phyloP scores from a whole-genome alignment of 2,797 vertebrate genomes.

The Rhinophrynus dorsalis region DNA sequence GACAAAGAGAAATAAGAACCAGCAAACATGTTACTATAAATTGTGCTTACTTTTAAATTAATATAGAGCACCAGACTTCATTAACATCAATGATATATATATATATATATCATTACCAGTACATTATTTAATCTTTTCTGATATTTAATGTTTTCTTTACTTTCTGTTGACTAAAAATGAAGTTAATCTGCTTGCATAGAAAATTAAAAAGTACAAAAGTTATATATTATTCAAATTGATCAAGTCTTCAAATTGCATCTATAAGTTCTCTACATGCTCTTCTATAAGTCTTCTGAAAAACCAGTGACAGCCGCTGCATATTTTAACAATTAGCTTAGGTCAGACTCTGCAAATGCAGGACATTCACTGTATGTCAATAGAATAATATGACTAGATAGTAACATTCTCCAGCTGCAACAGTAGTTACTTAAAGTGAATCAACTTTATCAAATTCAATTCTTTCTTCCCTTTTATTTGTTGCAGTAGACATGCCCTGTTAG shows the following conservation, averaged over 20 bases:
- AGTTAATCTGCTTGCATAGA: too few species aligned
- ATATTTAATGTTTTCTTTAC: too few species aligned
- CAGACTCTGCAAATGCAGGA: conserved; percentile 66
- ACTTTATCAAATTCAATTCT: conserved; percentile 45
- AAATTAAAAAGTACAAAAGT: conserved; percentile 28
- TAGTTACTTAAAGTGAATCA: conserved; percentile 52
- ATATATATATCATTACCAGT: too few species aligned
- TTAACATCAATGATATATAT: too few species aligned
- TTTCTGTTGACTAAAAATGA: too few species aligned
- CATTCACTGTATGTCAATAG: conserved; percentile 72
- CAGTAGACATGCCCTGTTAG: conserved; percentile 55
- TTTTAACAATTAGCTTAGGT: conserved; percentile 77
- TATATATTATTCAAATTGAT: conserved; percentile 50
- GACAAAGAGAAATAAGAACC: too few species aligned
- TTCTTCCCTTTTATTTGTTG: conserved; percentile 44
- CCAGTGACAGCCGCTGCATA: conserved; percentile 69
- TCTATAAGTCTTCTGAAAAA: conserved; percentile 57
- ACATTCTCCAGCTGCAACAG: conserved; percentile 56
- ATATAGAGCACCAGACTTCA: too few species aligned
- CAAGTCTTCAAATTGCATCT: conserved; percentile 72
- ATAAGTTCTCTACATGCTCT: too few species aligned
- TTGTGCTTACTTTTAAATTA: too few species aligned
- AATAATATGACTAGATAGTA: conserved; percentile 62
- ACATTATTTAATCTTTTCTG: too few species aligned
- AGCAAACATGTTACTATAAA: too few species aligned